Evolutionary conservation across 2,797 vertebrate genomes (phyloP).

Genomic region (Manis javanica): DNA sequence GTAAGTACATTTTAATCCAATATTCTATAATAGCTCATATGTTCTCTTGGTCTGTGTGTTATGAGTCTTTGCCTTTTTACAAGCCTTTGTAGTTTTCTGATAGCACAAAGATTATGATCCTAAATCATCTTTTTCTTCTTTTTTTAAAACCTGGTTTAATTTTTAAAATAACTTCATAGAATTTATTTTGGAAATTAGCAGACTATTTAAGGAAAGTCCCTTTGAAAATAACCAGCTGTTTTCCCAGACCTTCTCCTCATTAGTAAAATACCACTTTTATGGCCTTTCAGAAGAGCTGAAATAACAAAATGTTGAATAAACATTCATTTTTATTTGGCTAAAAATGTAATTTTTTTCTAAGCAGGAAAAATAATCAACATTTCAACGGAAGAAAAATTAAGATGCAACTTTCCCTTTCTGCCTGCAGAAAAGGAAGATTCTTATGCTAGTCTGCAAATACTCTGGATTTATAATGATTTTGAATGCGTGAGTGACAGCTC

Average conservation of each 20-base stretch:
- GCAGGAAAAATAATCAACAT: conserved; percentile 79
- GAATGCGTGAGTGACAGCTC: neutral
- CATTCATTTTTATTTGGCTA: conserved; percentile 70
- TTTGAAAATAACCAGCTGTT: conserved; percentile 58
- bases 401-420: conserved; percentile 63
- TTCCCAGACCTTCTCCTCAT: neutral
- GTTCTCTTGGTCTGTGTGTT: conserved; percentile 88
- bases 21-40: conserved; percentile 90
- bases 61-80: conserved; percentile 87
- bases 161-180: conserved; percentile 77
- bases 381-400: conserved; percentile 71
- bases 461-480: neutral
- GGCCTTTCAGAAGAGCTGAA: conserved; percentile 58
- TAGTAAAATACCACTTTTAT: conserved; percentile 39
- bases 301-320: neutral
- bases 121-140: conserved; percentile 9
- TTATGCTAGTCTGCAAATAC: conserved; percentile 16
- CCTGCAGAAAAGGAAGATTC: conserved; percentile 67
- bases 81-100: conserved; percentile 87
- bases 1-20: conserved; percentile 94
- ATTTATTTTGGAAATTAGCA: conserved; percentile 81
- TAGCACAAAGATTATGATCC: conserved; percentile 84
- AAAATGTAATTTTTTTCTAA: conserved; percentile 78
- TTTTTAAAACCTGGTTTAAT: conserved; percentile 70
- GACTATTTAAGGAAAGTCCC: conserved; percentile 71